Evolutionary conservation across 2,888 invertebrate genomes (phyloP), one percentile per base, ranked within the genome.

Genomic region (Bellardia pandia): DNA sequence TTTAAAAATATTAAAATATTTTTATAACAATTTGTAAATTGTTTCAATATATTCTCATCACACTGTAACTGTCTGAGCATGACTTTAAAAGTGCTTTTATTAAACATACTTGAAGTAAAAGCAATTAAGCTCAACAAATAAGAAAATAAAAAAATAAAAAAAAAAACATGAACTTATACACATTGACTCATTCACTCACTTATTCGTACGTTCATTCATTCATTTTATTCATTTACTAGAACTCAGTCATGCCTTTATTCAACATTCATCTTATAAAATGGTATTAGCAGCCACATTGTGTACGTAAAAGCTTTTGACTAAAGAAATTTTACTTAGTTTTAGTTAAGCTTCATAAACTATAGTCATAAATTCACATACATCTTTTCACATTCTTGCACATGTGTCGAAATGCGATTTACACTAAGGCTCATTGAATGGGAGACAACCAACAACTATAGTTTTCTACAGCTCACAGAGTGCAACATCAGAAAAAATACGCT

Each of bases 341-440:
- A 82, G 69, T 82, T 82, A 82, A 75, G 68, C 75, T 75, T 75
- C 64, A 72, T 56, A 72, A 80, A 80, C 71, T 72, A 30, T 42
- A 72, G 66, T 30, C 81, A 82, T 75, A 76, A 69, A 60, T 62
- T 37, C 53, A 33, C 33, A 37, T 5, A 13, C 30, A 45, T 7
- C 11, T 8, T 66, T 40, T 48, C 42, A 60, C 9, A 51, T 45
- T 11, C 51, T 72, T 2, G 64, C 62, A 30, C 51, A 14, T 77
- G 42, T 40, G 14, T 33, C 0, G 51, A 6, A 40, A 72, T 71
- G 48, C n/a, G 3, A 9, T 11, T 69, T 45, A 23, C n/a, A 45
- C 8, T 16, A 23, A 16, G 9, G 45, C 45, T 45, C 9, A 45
- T 45, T 13, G 2, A 45, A 45, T 45, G 13, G 13, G 13, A 11